Evolutionary conservation across 2,888 invertebrate species (phyloP).

Genomic region (Epiblema foenella): DNA sequence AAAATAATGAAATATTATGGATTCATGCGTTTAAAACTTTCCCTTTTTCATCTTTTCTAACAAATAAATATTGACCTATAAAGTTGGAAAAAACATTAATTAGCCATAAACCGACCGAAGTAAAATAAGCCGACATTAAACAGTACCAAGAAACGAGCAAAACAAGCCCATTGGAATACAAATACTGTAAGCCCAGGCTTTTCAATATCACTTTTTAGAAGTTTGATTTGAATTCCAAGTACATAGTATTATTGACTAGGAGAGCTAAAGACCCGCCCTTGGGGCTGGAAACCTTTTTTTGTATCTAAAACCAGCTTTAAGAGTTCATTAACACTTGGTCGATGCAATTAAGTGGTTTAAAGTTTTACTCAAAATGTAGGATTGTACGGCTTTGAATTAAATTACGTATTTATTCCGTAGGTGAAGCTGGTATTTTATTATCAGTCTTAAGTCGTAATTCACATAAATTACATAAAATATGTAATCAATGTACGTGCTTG

Average conservation of each 20-base stretch:
- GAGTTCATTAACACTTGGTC: slow-evolving; percentile 29
- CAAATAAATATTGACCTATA: no score
- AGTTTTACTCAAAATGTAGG: slow-evolving; percentile 1
- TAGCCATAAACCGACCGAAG: not conserved
- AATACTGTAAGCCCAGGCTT: not conserved
- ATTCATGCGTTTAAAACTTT: no score
- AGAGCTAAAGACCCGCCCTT: not conserved
- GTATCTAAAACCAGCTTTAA: slow-evolving; percentile 10
- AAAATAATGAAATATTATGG: no score
- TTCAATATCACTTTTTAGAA: slow-evolving; percentile 4
- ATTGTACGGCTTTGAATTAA: not conserved
- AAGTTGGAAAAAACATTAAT: no score
- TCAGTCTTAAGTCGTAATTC: no score
- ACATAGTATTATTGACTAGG: slow-evolving; percentile 13
- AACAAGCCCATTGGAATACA: not conserved
- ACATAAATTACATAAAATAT: no score
- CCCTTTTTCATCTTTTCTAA: no score
- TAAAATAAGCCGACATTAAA: not conserved
- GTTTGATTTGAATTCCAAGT: slow-evolving; percentile 8
- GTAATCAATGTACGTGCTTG: no score
- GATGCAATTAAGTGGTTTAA: slow-evolving; percentile 11
- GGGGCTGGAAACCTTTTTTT: slow-evolving; percentile 10
- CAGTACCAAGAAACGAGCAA: not conserved
- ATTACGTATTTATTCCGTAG: not conserved
- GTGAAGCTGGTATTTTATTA: no score